Evolutionary conservation across 1,140 invertebrate species (phyloP), one percentile per base, ranked within the genome.

Genomic region (Tetranychus urticae): DNA sequence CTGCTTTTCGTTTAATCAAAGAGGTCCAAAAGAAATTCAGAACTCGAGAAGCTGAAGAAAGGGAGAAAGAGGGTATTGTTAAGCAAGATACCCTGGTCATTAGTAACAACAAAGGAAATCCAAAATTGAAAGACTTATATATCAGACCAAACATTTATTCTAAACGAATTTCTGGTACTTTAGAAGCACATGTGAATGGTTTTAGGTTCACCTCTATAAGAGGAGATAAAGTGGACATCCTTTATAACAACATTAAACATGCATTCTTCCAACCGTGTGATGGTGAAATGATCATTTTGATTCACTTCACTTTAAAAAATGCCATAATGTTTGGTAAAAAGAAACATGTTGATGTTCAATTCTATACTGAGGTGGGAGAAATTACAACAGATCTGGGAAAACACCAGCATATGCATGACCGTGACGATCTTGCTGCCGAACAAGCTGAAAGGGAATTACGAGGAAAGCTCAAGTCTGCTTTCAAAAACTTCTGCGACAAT

Each of bases 251-350:
- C 72, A 97, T 99, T 64, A 96, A 97, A 71, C 93, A 98, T 73
- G 93, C 96, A 6, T 96, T 98, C 75, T 99, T 97, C 74, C 94
- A 98, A 77, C 94, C 96, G 0, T 98, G 94, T 73, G 94, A 98
- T 74, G 86, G 89, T 62, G 96, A 99, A 77, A 97, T 98, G 92
- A 97, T 99, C 59, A 98, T 99, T 70, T 74, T 99, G 7, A 76
- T 99, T 55, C 96, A 99, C 79, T 99, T 98, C 71, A 90, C 97
- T 77, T 77, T 99, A 37, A 97, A 93, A 80, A 88, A 97, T 73
- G 90, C 92, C 37, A 97, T 98, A 64, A 86, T 97, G 85, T 97
- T 96, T 79, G 92, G 92, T 63, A 99, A 98, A 74, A 97, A 97
- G 76, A 98, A 98, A 70, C 93, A 98, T 69, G 80, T 89, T 6